These are phyloP conservation scores for Pachyuromys duprasi DNA, from an alignment of 2,797 vertebrate species.

Conservation along the genomic window DNA sequence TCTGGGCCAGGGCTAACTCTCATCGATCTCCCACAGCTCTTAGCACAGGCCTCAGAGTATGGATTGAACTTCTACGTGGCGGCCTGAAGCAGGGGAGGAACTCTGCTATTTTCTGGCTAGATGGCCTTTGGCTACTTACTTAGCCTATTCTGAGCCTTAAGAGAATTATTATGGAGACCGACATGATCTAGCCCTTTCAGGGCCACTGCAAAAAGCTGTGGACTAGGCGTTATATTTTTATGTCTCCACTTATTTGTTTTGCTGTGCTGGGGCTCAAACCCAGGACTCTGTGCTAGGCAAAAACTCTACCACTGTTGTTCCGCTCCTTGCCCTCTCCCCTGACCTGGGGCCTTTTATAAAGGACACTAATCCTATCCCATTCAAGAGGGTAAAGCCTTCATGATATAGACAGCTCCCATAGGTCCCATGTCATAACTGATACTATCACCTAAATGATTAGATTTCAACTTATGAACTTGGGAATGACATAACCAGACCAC, in stretches of 20 bases:
- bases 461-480: background rate
- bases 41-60: background rate
- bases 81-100: background rate
- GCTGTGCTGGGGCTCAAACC: background rate
- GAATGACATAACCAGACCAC: background rate
- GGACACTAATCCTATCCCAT: background rate
- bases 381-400: background rate
- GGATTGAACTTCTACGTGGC: background rate
- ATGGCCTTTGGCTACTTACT: background rate
- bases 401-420: background rate
- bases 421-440: background rate
- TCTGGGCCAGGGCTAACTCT: slow-evolving; percentile 13
- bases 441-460: background rate
- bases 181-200: background rate
- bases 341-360: background rate
- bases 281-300: background rate
- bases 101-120: no score
- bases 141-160: background rate
- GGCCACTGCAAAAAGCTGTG: background rate
- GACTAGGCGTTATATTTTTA: background rate
- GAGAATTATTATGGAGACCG: background rate
- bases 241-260: background rate
- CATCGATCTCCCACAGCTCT: background rate
- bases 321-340: background rate
- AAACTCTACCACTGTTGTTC: background rate